Conservation (phyloP, 2,113 vertebrate species). For the Vombatus ursinus region DNA sequence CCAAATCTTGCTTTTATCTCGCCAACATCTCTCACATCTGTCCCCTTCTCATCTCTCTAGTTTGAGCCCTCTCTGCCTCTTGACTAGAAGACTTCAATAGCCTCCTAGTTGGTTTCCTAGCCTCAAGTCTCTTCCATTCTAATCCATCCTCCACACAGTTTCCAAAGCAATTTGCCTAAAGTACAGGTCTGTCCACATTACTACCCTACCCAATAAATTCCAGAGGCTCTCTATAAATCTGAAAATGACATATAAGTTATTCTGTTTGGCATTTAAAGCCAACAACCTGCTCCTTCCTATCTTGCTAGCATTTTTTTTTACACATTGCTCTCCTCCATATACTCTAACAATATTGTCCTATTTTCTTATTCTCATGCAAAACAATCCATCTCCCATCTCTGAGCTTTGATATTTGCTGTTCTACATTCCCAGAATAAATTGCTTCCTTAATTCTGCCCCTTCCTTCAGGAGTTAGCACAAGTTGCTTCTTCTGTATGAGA, state of each 20-base stretch:
- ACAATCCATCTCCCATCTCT: not conserved
- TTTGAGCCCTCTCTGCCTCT: not conserved
- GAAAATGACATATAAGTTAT: not conserved
- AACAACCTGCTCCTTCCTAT: not conserved
- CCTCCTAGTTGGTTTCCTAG: not conserved
- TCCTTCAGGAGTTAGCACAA: not conserved
- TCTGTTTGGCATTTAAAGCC: not conserved
- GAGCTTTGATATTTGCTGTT: not conserved
- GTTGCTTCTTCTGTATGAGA: not conserved
- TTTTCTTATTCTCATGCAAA: not conserved
- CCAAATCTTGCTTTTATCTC: not conserved
- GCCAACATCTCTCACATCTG: not conserved
- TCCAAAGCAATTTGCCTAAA: not conserved
- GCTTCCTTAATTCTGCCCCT: not conserved
- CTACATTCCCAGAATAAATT: not conserved
- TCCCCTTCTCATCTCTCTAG: not conserved
- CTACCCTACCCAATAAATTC: not conserved
- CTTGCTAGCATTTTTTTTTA: not conserved
- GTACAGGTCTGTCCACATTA: not conserved
- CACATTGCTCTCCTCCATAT: not conserved
- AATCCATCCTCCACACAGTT: not conserved
- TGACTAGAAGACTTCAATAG: not conserved
- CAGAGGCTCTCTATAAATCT: not conserved
- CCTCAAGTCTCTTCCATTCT: not conserved
- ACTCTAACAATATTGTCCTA: not conserved